Evolutionary conservation across 2,797 vertebrate species (phyloP).

Genomic region (Tapirus indicus): DNA sequence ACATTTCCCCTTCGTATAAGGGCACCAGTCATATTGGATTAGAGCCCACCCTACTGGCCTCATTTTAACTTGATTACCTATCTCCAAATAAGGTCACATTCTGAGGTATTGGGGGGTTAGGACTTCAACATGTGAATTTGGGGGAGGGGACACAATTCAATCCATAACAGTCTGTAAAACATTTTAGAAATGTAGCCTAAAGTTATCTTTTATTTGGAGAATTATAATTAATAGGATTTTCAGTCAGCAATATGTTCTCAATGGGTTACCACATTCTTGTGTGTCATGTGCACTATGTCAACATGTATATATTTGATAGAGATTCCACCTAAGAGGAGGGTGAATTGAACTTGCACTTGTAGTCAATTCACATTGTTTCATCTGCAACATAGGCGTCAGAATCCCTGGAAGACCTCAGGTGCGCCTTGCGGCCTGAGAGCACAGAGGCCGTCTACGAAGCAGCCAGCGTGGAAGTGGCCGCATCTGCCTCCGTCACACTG

Average conservation of each 20-base stretch:
- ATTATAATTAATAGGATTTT: background rate
- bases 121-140: background rate
- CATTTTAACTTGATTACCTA: background rate
- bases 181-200: background rate
- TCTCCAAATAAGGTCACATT: background rate
- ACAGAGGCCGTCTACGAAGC: conserved; percentile 79
- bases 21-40: background rate
- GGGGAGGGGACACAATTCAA: background rate
- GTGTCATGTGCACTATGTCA: background rate
- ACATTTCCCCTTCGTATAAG: background rate
- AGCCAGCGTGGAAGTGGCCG: conserved; percentile 80
- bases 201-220: conserved; percentile 14
- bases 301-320: background rate
- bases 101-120: background rate
- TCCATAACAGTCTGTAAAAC: background rate
- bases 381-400: conserved; percentile 74
- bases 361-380: background rate
- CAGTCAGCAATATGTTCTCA: background rate
- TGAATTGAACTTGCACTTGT: too few relatives aligned
- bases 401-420: conserved; percentile 84
- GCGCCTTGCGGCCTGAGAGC: conserved; percentile 74
- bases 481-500: conserved; percentile 84
- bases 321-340: background rate
- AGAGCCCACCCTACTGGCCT: background rate
- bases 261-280: background rate